Conservation (phyloP, 2,797 vertebrate genomes). For the Cuculus canorus region DNA sequence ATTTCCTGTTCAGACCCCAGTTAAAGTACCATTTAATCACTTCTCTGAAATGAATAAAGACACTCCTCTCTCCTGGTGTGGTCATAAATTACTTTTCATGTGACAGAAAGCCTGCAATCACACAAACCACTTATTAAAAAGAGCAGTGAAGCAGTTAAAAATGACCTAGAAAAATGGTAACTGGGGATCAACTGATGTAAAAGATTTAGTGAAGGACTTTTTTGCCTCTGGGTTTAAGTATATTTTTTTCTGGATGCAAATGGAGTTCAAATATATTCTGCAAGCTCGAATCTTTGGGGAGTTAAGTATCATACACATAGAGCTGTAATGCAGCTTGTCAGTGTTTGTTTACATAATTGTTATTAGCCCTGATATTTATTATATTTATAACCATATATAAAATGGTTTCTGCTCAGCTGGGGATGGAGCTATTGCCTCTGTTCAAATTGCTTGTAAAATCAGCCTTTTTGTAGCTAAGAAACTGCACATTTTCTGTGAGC, state of each 20-base stretch:
- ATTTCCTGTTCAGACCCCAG: not conserved
- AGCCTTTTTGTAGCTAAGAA: not conserved
- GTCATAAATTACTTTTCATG: not conserved
- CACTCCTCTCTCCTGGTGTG: not conserved
- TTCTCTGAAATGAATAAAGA: not conserved
- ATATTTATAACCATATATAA: too few relatives aligned
- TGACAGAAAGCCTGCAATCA: not conserved
- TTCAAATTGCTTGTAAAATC: not conserved
- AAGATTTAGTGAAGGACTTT: not conserved
- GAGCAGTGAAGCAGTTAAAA: not conserved
- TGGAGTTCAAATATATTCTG: not conserved
- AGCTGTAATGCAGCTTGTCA: not conserved
- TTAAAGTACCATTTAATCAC: not conserved
- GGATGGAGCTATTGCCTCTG: not conserved
- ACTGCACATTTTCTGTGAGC: not conserved
- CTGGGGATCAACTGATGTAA: not conserved
- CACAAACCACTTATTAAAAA: not conserved
- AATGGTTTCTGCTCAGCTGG: not conserved
- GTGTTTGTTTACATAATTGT: not conserved
- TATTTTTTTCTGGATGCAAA: not conserved
- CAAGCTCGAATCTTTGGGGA: not conserved
- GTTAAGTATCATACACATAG: not conserved
- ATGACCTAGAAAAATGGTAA: not conserved
- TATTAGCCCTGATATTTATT: not conserved
- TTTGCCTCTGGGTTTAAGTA: not conserved